These are phyloP conservation scores for Stomatorhinus walkeri DNA, from an alignment of 2,797 vertebrate species.

Conservation along the genomic window DNA sequence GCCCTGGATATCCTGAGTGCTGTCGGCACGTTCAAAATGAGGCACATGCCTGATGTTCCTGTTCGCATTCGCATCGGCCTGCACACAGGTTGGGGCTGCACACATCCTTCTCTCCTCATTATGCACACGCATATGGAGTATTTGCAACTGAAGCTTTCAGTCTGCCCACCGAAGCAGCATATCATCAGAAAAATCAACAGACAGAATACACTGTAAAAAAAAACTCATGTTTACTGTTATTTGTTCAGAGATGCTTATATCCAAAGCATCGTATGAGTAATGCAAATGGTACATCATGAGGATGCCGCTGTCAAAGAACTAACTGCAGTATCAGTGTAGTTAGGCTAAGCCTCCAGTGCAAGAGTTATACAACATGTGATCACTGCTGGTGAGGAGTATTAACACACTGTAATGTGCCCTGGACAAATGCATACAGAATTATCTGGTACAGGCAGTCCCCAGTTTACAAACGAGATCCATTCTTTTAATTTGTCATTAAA, in stretches of 20 bases:
- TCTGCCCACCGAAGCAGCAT: background rate
- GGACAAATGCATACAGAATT: background rate
- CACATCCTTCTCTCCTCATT: background rate
- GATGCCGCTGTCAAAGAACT: background rate
- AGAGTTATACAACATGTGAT: background rate
- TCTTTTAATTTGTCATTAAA: background rate
- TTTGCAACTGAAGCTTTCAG: background rate
- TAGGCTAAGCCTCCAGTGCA: background rate
- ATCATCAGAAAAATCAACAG: background rate
- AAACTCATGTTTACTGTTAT: background rate
- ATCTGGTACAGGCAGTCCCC: background rate
- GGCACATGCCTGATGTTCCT: constrained; percentile 52
- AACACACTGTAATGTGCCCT: background rate
- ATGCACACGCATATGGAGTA: background rate
- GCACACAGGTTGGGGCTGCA: constrained; percentile 39
- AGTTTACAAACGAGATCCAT: background rate
- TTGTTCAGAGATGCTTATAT: background rate
- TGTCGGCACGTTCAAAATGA: constrained; percentile 50
- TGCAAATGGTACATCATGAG: background rate
- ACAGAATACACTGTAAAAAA: background rate
- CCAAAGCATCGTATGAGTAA: background rate
- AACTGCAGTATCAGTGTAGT: background rate
- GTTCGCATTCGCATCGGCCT: constrained; percentile 49
- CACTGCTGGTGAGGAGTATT: background rate
- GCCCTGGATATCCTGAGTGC: constrained; percentile 49